Evolutionary conservation across 1,140 invertebrate genomes (phyloP), one percentile per base, ranked within the genome.

Genomic region (Solenopsis fugax): DNA sequence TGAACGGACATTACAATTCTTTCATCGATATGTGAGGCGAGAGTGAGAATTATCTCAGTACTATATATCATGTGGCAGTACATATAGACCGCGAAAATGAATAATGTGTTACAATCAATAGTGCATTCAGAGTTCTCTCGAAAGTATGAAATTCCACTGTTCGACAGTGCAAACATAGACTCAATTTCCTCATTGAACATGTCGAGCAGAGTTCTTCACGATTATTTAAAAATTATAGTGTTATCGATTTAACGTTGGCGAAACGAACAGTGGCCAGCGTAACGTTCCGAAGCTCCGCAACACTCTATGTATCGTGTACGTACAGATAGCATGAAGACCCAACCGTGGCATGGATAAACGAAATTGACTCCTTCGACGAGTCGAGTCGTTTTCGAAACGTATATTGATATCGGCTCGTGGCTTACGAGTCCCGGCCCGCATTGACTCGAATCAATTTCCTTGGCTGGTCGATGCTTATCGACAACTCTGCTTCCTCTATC

Each of bases 391-490:
- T 84, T 84, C 80, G 80, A 84, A 84, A 84, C 67, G 80, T 84
- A 60, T 84, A 84, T 84, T 73, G 80, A 84, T 84, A 84, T 84
- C 80, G 80, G 80, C 80, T 73, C 54, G 80, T 62, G 80, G 80
- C 69, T 84, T 73, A 73, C 67, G 80, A 84, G 73, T 84, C 80
- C n/a, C 71, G 52, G 41, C 18, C 54, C 54, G 80, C 67, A 84
- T 84, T 84, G 80, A 84, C 80, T 73, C 80, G 54, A 84, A 84
- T 84, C 80, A 84, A 84, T 84, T 84, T 84, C 69, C 80, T 84
- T 73, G 69, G 52, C 80, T 60, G 54, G 67, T 84, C 80, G 80
- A 73, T 84, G 80, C 80, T 84, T 84, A 84, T 84, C 80, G 80
- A 73, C 67, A 73, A 84, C 69, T 73, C 41, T 41, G 41, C 54